Conservation (phyloP, 2,888 invertebrate species). For the Dicycla oo region DNA sequence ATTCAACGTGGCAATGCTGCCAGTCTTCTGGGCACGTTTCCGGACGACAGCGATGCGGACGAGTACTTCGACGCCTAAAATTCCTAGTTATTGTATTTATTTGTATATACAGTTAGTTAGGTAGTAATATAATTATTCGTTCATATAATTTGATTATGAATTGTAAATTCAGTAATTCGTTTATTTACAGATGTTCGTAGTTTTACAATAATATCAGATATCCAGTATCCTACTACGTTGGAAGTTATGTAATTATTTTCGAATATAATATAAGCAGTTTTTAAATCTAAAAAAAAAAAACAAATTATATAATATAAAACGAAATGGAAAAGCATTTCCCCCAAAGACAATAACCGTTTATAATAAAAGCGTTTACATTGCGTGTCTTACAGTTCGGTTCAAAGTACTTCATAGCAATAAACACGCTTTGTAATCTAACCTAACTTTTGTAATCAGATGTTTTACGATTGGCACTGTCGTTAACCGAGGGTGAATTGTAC, state of each 20-base stretch:
- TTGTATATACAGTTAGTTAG: too few species aligned
- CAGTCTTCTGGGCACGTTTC: too few species aligned
- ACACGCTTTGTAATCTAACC: conserved; percentile 53
- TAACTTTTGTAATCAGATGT: conserved; percentile 44
- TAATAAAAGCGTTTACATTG: conserved; percentile 38
- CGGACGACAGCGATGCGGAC: too few species aligned
- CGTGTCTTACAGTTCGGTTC: conserved; percentile 16
- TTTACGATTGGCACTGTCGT: conserved; percentile 50
- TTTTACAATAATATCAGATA: background rate
- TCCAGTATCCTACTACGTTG: background rate
- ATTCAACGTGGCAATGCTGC: too few species aligned
- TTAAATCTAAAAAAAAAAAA: too few species aligned
- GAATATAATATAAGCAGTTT: too few species aligned
- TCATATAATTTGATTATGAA: conserved; percentile 37
- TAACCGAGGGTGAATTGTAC: conserved; percentile 28
- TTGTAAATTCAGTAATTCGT: conserved; percentile 26
- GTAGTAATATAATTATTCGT: too few species aligned
- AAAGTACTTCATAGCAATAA: conserved; percentile 44
- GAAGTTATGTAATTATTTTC: background rate
- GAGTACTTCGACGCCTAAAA: too few species aligned
- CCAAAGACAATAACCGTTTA: conserved; percentile 16
- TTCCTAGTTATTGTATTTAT: too few species aligned
- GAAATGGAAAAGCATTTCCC: conserved; percentile 2
- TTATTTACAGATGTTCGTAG: conserved; percentile 31
- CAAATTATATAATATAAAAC: background rate